Evolutionary conservation across 2,113 vertebrate genomes (phyloP), one percentile per base, ranked within the genome.

Genomic region (Dendrocopos noguchii): DNA sequence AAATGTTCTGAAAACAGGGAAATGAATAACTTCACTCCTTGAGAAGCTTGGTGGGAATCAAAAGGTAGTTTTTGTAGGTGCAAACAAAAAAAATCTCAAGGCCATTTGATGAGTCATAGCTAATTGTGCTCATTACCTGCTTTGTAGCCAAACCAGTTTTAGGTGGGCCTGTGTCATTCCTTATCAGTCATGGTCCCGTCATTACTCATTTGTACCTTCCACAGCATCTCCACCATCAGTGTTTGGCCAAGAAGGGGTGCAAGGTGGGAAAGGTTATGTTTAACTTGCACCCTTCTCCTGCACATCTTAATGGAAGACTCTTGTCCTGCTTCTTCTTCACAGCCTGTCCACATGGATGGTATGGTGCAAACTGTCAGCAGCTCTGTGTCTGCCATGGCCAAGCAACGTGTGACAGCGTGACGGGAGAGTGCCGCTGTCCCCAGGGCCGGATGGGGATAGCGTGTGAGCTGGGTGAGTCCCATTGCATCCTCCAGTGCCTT

Each of bases 381-480:
- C 91, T 29, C 24, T 98, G 98, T 50, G 5, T 97, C 29, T 98
- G 98, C 95, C 96, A 88, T 0, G 93, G 97, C 42, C 93, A 88
- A 74, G 97, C 96, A 3, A 89, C 50, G 0, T 98, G 98, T 76
- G 92, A 98, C 73, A 57, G 5, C 0, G 39, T 89, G 52, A 97
- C 80, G 0, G 98, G 98, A 11, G 2, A 83, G 60, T 98, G 98
- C 92, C 94, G 1, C 28, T 98, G 98, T 93, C 94, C 96, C 19
- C 70, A 63, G 6, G 97, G 97, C 33, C 96, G 97, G 97, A 97
- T 85, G 0, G 97, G 98, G n/a, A 80, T 88, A 44, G 90, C 96
- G 2, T 98, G 98, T 46, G 97, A 98, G 80, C 89, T 97, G 73
- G 97, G 97, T 98, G 87, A 97, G 97, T 91, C 18, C 22, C 47